Percentiles rank a stretch among this genome's conserved stretches.
Conservation (phyloP, 2,113 vertebrate species). For the Acanthisitta chloris region DNA sequence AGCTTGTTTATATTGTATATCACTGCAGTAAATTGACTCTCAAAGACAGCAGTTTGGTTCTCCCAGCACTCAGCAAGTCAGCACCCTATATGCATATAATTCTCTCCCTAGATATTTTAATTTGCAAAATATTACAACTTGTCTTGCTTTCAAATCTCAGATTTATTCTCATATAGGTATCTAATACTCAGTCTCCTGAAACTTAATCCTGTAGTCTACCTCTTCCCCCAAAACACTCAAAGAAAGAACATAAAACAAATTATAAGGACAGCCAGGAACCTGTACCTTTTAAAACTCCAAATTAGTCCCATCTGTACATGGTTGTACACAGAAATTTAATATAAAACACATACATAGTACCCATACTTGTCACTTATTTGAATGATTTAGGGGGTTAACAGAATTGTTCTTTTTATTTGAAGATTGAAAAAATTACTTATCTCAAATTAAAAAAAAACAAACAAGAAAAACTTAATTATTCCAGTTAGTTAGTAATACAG, state of each 20-base stretch:
- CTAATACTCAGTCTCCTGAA: conserved; percentile 47
- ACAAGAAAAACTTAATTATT: neutral
- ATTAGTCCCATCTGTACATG: conserved; percentile 65
- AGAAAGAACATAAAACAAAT: conserved; percentile 52
- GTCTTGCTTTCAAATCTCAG: conserved; percentile 29
- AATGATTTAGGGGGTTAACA: neutral
- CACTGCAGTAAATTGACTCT: neutral
- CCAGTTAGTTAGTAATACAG: neutral
- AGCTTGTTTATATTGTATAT: neutral
- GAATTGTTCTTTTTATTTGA: neutral
- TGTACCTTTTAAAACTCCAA: conserved; percentile 42
- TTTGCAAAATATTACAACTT: conserved; percentile 26
- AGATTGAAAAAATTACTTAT: neutral
- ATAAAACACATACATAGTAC: neutral
- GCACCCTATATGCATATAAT: neutral
- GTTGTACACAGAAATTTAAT: conserved; percentile 30
- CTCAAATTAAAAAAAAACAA: neutral
- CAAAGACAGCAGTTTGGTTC: conserved; percentile 1
- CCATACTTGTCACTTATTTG: neutral
- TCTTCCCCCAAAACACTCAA: conserved; percentile 31
- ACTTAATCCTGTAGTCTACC: conserved; percentile 40
- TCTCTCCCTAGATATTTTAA: conserved; percentile 1
- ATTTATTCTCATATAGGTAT: conserved; percentile 40
- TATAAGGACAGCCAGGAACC: conserved; percentile 40
- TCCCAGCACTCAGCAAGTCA: conserved; percentile 38